These are phyloP conservation scores for Cerceris ruficornis DNA, from an alignment of 2,888 invertebrate genomes.

Conservation along the genomic window DNA sequence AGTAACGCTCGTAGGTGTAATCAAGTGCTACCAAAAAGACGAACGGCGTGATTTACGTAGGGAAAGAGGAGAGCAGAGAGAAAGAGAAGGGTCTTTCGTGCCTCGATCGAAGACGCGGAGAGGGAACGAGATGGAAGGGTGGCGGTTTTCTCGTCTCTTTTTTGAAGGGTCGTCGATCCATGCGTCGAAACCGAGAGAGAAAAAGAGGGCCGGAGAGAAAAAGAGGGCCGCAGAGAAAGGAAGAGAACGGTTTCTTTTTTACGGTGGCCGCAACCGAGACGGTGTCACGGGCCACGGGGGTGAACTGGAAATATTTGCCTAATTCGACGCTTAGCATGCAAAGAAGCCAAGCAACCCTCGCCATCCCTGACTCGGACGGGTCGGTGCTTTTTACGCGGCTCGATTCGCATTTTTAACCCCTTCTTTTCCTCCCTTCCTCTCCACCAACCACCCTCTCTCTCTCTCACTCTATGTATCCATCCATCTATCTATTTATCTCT, in stretches of 20 bases:
- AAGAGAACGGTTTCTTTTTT: slow-evolving; percentile 53
- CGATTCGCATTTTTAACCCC: neutral
- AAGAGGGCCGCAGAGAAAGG: neutral
- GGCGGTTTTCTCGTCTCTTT: neutral
- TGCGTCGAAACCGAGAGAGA: neutral
- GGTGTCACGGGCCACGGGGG: neutral
- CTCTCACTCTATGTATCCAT: too few relatives aligned
- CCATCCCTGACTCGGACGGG: slow-evolving; percentile 23
- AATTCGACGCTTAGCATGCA: slow-evolving; percentile 62
- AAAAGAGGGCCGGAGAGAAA: too few relatives aligned
- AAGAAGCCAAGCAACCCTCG: slow-evolving; percentile 36
- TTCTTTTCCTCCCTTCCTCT: neutral
- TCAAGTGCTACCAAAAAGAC: slow-evolving; percentile 25
- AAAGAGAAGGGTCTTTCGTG: neutral
- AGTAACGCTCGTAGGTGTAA: slow-evolving; percentile 26
- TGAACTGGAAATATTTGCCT: slow-evolving; percentile 51
- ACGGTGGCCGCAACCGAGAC: slow-evolving; percentile 23
- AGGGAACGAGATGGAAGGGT: neutral
- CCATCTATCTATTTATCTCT: neutral
- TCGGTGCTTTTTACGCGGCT: slow-evolving; percentile 19
- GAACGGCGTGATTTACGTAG: slow-evolving; percentile 14
- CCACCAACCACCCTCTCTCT: too few relatives aligned
- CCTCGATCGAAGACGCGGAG: neutral
- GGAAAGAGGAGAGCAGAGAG: neutral
- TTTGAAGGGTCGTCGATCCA: slow-evolving; percentile 36